Evolutionary conservation across 1,140 invertebrate species (phyloP), one percentile per base, ranked within the genome.

Genomic region (Apolygus lucorum): DNA sequence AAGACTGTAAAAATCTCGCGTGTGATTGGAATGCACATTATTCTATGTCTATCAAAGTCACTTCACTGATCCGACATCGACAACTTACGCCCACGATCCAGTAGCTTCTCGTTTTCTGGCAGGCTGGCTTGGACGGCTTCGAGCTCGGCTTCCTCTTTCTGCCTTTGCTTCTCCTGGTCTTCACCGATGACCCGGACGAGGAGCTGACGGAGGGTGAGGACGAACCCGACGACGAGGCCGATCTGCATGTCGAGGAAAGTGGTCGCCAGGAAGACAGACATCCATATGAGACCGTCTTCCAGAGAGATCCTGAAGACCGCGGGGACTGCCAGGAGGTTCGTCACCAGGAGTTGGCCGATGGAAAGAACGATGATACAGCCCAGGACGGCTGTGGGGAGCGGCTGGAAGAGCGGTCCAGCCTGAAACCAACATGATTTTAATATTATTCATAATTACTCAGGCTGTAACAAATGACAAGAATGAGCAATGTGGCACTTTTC

Each of bases 331-430:
- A 68, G 63, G n/a, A 64, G 13, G 28, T 59, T 28, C n/a, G 63
- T 59, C n/a, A 65, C 2, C 11, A 68, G 54, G 52, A 71, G 67
- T 25, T 64, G 52, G 24, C 28, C 28, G 2, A 67, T 52, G 4
- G 54, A 49, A 1, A 49, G 14, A 25, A 68, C 25, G 49, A 71
- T 69, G 17, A 71, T 69, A 52, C 70, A 71, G 11, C 67, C 70
- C 2, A 71, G 28, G 22, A 71, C 67, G 21, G 28, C 29, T 25
- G 22, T 54, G 2, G 70, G 70, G 24, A 71, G 34, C 1, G 70
- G 70, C 24, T 28, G 17, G 52, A 71, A 71, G 13, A 71, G 24
- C 2, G 69, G 69, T n/a, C 69, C 69, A 13, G 42, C 28, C 69
- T 70, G 22, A 25, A 67, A 70, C 4, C 34, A 42, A 42, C n/a